phyloP scores from a whole-genome alignment of 2,113 vertebrate genomes.

The Sardina pilchardus region DNA sequence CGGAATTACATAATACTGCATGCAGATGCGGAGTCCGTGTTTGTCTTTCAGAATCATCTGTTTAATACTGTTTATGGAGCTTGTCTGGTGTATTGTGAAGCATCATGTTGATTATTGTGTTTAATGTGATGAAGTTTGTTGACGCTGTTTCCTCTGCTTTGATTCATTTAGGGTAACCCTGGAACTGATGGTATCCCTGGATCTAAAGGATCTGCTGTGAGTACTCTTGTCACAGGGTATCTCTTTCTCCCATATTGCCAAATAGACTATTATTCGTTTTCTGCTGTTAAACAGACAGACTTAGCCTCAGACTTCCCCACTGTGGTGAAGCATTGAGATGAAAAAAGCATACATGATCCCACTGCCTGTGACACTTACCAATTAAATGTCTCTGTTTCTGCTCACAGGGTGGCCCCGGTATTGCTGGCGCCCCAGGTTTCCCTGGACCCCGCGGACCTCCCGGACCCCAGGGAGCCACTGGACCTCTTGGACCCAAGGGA shows the following conservation, averaged over 20 bases:
- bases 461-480: slow-evolving; percentile 93
- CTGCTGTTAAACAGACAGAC: not conserved
- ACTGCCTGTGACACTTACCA: not conserved
- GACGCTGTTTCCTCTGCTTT: not conserved
- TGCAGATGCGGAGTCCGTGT: not conserved
- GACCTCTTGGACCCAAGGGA: slow-evolving; percentile 92
- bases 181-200: slow-evolving; percentile 95
- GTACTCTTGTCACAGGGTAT: slow-evolving; percentile 49
- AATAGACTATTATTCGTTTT: not conserved
- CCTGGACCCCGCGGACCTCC: slow-evolving; percentile 95
- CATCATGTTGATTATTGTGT: not conserved
- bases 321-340: not conserved
- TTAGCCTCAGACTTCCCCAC: not conserved
- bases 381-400: not conserved
- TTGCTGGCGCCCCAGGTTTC: slow-evolving; percentile 94
- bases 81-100: not conserved
- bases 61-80: not conserved
- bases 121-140: not conserved
- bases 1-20: too few relatives aligned
- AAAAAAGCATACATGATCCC: not conserved
- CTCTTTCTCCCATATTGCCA: not conserved
- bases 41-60: not conserved
- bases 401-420: slow-evolving; percentile 84
- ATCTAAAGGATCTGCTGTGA: slow-evolving; percentile 93
- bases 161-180: slow-evolving; percentile 83